Evolutionary conservation across 2,888 invertebrate species (phyloP), one percentile per base, ranked within the genome.

Genomic region (Drosophila heteroneura): DNA sequence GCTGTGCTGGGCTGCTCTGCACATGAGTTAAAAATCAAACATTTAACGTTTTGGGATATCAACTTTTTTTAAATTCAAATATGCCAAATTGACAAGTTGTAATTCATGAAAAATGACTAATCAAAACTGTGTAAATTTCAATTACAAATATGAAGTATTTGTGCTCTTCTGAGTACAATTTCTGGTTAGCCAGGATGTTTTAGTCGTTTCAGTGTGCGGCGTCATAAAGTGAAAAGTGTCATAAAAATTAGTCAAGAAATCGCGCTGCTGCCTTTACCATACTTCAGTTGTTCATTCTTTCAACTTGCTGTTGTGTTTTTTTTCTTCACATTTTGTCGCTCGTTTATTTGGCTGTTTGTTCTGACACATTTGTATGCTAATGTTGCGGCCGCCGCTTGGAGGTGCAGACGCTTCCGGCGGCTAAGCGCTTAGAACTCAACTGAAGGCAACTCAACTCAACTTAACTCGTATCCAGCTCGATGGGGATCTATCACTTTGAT

Each of bases 291-390:
- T 53, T 39, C 49, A 30, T 30, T 41, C 39, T 56, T 70, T 53
- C 61, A 39, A 54, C 57, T 56, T 51, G 49, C 37, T 32, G 30
- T 37, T 53, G 54, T 70, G 30, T 51, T 57, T 33, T 26, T 79
- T 49, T 53, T 70, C 9, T 71, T 12, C 26, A 47, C 26, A 28
- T 47, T 47, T 71, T 73, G 82, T 78, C 53, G 64, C 54, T 66
- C 61, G 69, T 83, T 74, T 85, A 76, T 88, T 85, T 75, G 89
- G 75, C 64, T 86, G 80, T 85, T 85, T 90, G 87, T 84, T 90
- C 91, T 84, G 88, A 87, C 85, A 91, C 85, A 86, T 86, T 86
- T 91, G 91, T 91, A 86, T 86, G 85, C 89, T 86, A 86, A 91
- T 86, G 79, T 81, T 71, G 73, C 67, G 81, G 84, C 73, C 63